Evolutionary conservation across 2,797 vertebrate genomes (phyloP).

Genomic region (Anas bernieri): DNA sequence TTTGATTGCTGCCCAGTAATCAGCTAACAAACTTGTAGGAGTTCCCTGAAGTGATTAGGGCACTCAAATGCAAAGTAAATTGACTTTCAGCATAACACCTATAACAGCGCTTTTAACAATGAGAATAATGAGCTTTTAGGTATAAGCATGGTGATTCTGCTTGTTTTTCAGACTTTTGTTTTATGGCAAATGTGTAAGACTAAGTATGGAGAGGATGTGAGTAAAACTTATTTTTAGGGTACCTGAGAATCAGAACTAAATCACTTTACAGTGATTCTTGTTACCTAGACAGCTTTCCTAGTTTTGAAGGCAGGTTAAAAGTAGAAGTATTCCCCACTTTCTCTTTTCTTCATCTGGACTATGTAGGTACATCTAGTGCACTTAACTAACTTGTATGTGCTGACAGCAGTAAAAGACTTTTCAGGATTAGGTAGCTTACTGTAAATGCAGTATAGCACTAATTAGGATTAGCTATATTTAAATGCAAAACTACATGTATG

Average conservation of each 20-base stretch:
- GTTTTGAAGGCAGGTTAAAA: neutral
- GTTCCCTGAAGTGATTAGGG: neutral
- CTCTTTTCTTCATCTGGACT: neutral
- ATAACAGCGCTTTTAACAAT: neutral
- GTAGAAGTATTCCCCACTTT: neutral
- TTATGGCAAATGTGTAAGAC: neutral
- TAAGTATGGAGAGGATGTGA: neutral
- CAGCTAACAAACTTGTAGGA: neutral
- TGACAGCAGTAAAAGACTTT: neutral
- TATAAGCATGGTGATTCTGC: neutral
- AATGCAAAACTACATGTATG: neutral
- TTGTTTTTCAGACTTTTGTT: neutral
- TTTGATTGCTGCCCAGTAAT: neutral
- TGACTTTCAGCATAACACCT: neutral
- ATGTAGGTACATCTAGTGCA: neutral
- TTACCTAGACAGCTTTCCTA: neutral
- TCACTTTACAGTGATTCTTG: neutral
- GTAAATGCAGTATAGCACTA: neutral
- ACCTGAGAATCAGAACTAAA: neutral
- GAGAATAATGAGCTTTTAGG: neutral
- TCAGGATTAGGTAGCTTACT: neutral
- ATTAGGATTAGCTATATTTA: neutral
- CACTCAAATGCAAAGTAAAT: neutral
- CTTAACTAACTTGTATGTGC: neutral
- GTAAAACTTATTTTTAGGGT: neutral